Conservation (phyloP, 2,797 vertebrate species). For the Loriculus beryllinus region DNA sequence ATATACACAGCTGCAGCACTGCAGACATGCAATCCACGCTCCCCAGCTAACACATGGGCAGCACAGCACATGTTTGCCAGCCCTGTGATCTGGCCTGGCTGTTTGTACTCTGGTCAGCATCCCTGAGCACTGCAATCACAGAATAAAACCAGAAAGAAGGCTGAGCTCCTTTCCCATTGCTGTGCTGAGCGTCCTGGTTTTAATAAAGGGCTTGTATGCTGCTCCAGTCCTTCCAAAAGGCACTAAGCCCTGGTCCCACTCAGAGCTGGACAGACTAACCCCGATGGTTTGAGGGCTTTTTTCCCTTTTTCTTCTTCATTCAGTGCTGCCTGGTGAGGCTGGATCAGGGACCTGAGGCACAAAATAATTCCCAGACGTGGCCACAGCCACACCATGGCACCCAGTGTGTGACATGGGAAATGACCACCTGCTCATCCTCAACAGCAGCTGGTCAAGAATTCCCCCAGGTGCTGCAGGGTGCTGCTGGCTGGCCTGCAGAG, state of each 20-base stretch:
- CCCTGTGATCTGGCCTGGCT: neutral
- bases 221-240: neutral
- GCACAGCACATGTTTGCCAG: accelerated
- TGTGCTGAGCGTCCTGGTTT: neutral
- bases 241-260: neutral
- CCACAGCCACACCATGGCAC: neutral
- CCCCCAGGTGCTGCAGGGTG: neutral
- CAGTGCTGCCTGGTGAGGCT: neutral
- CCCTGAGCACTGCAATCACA: neutral
- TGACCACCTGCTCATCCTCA: neutral
- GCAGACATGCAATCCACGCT: accelerated
- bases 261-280: neutral
- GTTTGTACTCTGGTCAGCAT: neutral
- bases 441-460: neutral
- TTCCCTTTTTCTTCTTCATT: neutral
- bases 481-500: neutral
- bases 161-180: neutral
- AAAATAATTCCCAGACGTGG: neutral
- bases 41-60: neutral
- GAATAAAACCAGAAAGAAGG: neutral
- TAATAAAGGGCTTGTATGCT: neutral
- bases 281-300: neutral
- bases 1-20: neutral
- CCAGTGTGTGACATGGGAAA: accelerated
- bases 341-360: neutral